Base-by-base conservation (phyloP, 1,140 invertebrate species). In the Zaprionus nigranus region DNA sequence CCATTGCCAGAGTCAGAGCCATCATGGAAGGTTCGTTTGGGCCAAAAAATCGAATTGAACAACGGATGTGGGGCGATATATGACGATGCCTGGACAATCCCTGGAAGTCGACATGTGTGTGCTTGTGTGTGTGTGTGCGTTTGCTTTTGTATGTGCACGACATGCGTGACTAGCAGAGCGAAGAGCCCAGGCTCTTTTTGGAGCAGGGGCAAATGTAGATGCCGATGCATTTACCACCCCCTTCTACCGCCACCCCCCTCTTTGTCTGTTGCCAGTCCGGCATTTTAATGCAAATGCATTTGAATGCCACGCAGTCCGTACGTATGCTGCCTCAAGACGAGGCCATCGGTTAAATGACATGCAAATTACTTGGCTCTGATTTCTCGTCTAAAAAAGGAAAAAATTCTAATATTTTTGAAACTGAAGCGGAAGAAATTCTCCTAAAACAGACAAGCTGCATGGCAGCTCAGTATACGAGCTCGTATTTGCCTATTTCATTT, bases 261-360 rank as follows among this genome's bases (percentile, higher is more conserved):
- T 30, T 30, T 30, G 30, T 9, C 59, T 22, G 30, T 43, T 20
- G 38, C 17, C 43, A 38, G 58, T n/a, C 70, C 17, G 38, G 61
- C 71, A 90, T 85, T 90, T 72, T 77, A 81, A 82, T 90, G 85
- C 85, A 85, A 90, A 90, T 90, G 79, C 81, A 90, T 73, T 76
- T 78, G 60, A 73, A 78, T 79, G 78, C 79, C 71, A 65, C 72
- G 72, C 72, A 66, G 69, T 64, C 26, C 69, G 63, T 40, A 43
- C 28, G 17, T 17, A 38, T 15, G 36, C 34, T 51, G 63, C 64
- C 60, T 68, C 59, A 80, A 79, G 64, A 72, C 34, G 68, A 26
- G 38, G 5, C 54, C 26, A 1, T 15, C 11, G 69, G 57, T 79
- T 71, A 80, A 86, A 82, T 87, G 83, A 28, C 81, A 88, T 88